A percentile compares a stretch with the other conserved stretches of the same genome.
These are phyloP conservation scores for Pycnomerus fuliginosus DNA, from an alignment of 2,888 invertebrate genomes.

Conservation along the genomic window DNA sequence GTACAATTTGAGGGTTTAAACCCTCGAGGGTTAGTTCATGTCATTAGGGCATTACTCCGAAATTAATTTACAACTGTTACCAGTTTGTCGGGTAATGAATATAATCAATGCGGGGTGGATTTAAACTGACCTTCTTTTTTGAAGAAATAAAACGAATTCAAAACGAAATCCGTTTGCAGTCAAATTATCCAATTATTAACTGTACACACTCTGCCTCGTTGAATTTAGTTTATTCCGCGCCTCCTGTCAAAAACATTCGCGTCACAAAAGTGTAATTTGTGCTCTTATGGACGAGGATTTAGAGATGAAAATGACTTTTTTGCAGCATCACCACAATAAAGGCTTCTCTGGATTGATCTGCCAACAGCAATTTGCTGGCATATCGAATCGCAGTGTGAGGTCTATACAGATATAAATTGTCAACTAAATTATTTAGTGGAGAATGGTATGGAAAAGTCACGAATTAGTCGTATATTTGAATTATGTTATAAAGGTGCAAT, in stretches of 20 bases:
- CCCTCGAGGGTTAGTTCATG: slow-evolving; percentile 43
- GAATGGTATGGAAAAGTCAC: too few relatives aligned
- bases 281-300: slow-evolving; percentile 34
- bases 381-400: slow-evolving; percentile 44
- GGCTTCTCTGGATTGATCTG: slow-evolving; percentile 50
- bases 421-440: slow-evolving; percentile 38
- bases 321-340: too few relatives aligned
- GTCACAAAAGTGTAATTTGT: too few relatives aligned
- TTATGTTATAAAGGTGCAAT: slow-evolving; percentile 24
- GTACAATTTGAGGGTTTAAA: slow-evolving; percentile 27
- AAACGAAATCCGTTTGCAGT: slow-evolving; percentile 32
- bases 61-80: slow-evolving; percentile 50
- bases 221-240: slow-evolving; percentile 41
- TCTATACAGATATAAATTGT: slow-evolving; percentile 41
- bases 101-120: slow-evolving; percentile 27
- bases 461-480: slow-evolving; percentile 2
- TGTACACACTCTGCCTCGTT: slow-evolving; percentile 36
- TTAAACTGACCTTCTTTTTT: too few relatives aligned
- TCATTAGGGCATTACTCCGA: slow-evolving; percentile 51
- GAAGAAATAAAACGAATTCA: too few relatives aligned
- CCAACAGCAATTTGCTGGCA: slow-evolving; percentile 47
- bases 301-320: slow-evolving; percentile 37
- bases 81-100: slow-evolving; percentile 42
- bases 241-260: slow-evolving; percentile 42
- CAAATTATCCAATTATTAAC: slow-evolving; percentile 43